Base-by-base conservation (phyloP, 2,888 invertebrate species). In the Drosophila seclusa region DNA sequence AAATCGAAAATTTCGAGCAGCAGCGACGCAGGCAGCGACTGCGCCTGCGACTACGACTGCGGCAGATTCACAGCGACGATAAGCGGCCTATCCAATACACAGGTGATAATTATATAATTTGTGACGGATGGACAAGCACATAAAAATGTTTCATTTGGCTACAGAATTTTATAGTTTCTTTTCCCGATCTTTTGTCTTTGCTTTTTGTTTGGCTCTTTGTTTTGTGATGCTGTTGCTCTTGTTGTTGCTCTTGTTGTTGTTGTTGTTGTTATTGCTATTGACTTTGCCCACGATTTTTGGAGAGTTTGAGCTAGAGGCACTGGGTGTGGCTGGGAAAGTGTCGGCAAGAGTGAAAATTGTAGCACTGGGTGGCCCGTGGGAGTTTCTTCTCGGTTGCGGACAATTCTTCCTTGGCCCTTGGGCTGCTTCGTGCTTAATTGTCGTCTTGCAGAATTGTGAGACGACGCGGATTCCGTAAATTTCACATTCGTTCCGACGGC, bases 91-190 rank as follows among this genome's bases (percentile, higher is more conserved):
- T 79, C 83, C 83, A 83, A 87, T 89, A 80, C 83, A 90, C 89
- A 91, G 91, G 91, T 91, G 91, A 91, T 91, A 91, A 91, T 91
- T 90, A 91, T 87, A 87, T 91, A 91, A 91, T 91, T 91, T 91
- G 90, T 91, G 90, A 88, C 88, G 91, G 90, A 88, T 86, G 90
- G 90, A 91, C 90, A 91, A 85, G 79, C 83, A 87, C 87, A 88
- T 88, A 88, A 88, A 86, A 87, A 81, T 87, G 83, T 85, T 87
- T 76, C 85, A 87, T 77, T 74, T 76, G 79, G 76, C 87, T 85
- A 75, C 83, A 83, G 87, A 87, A 85, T 87, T 85, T 86, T 87
- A 87, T 87, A 86, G 88, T 76, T 73, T 78, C 71, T 68, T 55
- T 16, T 38, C 16, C 16, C 40, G 64, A 66, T 74, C 78, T 78